Evolutionary conservation across 2,888 invertebrate genomes (phyloP), one percentile per base, ranked within the genome.

Genomic region (Cheilosia urbana): DNA sequence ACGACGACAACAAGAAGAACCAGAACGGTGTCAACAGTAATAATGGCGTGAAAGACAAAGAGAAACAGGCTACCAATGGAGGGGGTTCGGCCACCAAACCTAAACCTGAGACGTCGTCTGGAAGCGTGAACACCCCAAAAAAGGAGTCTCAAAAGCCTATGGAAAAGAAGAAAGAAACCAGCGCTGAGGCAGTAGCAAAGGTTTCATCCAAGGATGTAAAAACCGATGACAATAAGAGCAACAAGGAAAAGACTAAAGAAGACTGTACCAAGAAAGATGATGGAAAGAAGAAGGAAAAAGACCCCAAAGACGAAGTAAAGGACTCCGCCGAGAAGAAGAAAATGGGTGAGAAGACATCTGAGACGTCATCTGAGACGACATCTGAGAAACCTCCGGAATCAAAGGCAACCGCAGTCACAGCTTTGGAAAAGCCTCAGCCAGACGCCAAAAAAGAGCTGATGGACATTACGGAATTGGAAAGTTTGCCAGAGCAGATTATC

Each of bases 11-110:
- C 7, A 90, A 90, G 65, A 91, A 89, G 65, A 81, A 49, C 24
- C 89, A 89, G 45, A 92, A 91, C 75, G 90, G 91, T 9, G 88
- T 87, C 34, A 91, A 88, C 27, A 57, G 60, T 45, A 79, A 60
- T 21, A 88, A 82, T 45, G 83, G 77, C 37, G 49, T 66, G 1
- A 84, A 84, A 7, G 65, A 69, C 6, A 88, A 87, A 66, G 87
- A 88, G 82, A 78, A 88, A 13, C 37, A 37, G 13, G 37, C 37
- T 47, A 82, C 87, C 15, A 83, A 34, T 57, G 47, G 58, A 15
- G 47, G 49, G 11, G 49, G 49, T 24, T 62, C 9, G 13, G 9
- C 76, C 5, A 60, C 13, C 15, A 80, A 72, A 63, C 47, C 11
- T 40, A 89, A 89, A 68, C 30, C 58, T 17, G 78, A 73, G 4